phyloP scores from a whole-genome alignment of 1,140 invertebrate genomes.

The Ectropis grisescens region DNA sequence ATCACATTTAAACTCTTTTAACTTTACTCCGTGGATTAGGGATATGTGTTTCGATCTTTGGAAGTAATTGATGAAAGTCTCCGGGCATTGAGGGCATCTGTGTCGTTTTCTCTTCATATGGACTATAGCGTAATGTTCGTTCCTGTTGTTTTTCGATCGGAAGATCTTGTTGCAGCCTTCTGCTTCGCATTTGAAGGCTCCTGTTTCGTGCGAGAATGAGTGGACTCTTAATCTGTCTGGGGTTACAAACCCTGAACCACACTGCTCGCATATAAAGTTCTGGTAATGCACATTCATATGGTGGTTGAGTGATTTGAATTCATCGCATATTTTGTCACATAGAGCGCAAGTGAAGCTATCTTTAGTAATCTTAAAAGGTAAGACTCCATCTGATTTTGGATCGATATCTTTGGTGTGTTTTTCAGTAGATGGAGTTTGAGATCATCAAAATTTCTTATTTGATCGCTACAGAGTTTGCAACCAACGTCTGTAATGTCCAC shows the following conservation, averaged over 20 bases:
- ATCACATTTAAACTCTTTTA: slow-evolving; percentile 55
- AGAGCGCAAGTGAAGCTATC: slow-evolving; percentile 43
- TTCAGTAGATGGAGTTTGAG: slow-evolving; percentile 34
- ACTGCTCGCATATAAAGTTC: slow-evolving; percentile 83
- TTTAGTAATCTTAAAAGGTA: slow-evolving; percentile 45
- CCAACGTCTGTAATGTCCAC: slow-evolving; percentile 39
- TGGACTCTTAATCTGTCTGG: slow-evolving; percentile 51
- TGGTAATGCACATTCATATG: slow-evolving; percentile 64
- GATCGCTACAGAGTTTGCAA: slow-evolving; percentile 37
- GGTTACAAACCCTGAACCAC: slow-evolving; percentile 76
- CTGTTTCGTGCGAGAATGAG: slow-evolving; percentile 50
- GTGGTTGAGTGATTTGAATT: slow-evolving; percentile 53
- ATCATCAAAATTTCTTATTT: slow-evolving; percentile 17
- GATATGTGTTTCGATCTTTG: slow-evolving; percentile 56
- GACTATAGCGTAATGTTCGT: slow-evolving; percentile 44
- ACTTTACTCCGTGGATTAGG: slow-evolving; percentile 37
- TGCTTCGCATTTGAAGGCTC: slow-evolving; percentile 45
- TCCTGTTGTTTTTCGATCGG: slow-evolving; percentile 39
- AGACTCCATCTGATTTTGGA: slow-evolving; percentile 26
- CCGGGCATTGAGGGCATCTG: slow-evolving; percentile 45
- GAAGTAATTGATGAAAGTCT: slow-evolving; percentile 52
- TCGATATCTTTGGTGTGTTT: slow-evolving; percentile 36
- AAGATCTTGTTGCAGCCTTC: slow-evolving; percentile 64
- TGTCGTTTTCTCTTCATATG: slow-evolving; percentile 51
- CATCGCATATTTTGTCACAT: slow-evolving; percentile 53